Conservation (phyloP, 2,113 vertebrate species). For the Pelmatolapia mariae region DNA sequence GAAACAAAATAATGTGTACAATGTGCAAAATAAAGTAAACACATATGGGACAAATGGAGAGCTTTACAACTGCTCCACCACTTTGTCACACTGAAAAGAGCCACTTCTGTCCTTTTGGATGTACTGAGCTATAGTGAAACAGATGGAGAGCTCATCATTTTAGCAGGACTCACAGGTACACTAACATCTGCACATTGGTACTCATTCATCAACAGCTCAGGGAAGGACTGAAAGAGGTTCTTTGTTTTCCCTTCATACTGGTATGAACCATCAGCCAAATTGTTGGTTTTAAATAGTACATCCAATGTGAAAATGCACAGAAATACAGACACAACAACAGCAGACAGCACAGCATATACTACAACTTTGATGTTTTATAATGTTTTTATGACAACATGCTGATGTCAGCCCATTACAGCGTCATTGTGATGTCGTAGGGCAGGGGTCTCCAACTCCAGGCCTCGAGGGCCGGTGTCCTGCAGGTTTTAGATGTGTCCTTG, state of each 20-base stretch:
- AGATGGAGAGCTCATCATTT: neutral
- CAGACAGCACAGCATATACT: neutral
- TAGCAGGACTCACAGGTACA: neutral
- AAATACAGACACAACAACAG: neutral
- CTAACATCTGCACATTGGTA: neutral
- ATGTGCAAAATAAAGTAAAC: too few species aligned
- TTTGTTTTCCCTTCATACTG: neutral
- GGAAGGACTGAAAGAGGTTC: neutral
- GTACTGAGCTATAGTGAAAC: neutral
- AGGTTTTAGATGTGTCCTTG: rapidly evolving
- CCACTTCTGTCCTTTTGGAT: neutral
- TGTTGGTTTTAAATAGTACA: neutral
- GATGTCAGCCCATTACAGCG: rapidly evolving
- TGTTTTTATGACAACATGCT: neutral
- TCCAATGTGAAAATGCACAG: neutral
- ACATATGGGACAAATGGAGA: too few species aligned
- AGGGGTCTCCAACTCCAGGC: neutral
- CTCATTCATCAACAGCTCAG: neutral
- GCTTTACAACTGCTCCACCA: too few species aligned
- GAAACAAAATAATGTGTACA: too few species aligned
- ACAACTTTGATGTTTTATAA: neutral
- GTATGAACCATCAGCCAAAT: rapidly evolving
- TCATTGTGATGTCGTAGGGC: neutral
- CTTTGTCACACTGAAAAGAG: too few species aligned
- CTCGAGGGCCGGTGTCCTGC: neutral